Percentiles rank a stretch among this genome's conserved stretches.
These are phyloP conservation scores for Chaetodon trifascialis DNA, from an alignment of 2,113 vertebrate species.

Conservation along the genomic window DNA sequence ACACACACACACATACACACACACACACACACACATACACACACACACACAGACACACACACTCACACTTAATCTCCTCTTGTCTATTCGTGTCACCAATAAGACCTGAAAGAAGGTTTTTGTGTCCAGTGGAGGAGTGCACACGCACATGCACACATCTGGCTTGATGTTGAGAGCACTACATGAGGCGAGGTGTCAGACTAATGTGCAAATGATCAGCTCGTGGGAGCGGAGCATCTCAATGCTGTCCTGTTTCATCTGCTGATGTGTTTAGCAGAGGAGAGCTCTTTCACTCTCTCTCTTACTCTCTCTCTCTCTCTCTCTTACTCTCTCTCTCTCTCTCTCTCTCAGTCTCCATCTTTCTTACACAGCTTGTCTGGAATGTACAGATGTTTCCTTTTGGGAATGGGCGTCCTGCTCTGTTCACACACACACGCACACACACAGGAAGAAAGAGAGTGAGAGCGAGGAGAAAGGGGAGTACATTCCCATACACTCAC, in stretches of 20 bases:
- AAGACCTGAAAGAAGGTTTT: conserved; percentile 11
- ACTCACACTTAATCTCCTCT: conserved; percentile 21
- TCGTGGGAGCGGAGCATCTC: conserved; percentile 42
- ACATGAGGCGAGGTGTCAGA: conserved; percentile 44
- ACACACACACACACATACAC: not conserved
- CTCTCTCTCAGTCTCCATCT: conserved; percentile 55
- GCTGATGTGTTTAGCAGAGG: conserved; percentile 73
- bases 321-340: conserved; percentile 24
- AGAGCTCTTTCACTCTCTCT: conserved; percentile 24
- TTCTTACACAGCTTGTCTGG: conserved; percentile 95
- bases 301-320: conserved; percentile 29
- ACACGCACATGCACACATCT: conserved; percentile 28
- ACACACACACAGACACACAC: too few relatives aligned
- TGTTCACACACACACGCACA: conserved; percentile 78
- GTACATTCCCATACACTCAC: conserved; percentile 41
- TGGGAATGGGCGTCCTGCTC: conserved; percentile 83
- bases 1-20: conserved; percentile 38
- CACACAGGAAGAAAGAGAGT: conserved; percentile 18
- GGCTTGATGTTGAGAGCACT: conserved; percentile 3
- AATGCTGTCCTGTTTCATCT: conserved; percentile 53
- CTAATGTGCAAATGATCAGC: conserved; percentile 51
- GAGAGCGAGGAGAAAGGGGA: conserved; percentile 34
- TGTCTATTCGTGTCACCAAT: not conserved
- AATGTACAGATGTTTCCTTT: conserved; percentile 99
- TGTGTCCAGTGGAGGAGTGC: not conserved